Percentiles rank a stretch among this genome's conserved stretches.
Conservation (phyloP, 92 coral and sea anemone genomes). For the Anthopleura xanthogrammica region DNA sequence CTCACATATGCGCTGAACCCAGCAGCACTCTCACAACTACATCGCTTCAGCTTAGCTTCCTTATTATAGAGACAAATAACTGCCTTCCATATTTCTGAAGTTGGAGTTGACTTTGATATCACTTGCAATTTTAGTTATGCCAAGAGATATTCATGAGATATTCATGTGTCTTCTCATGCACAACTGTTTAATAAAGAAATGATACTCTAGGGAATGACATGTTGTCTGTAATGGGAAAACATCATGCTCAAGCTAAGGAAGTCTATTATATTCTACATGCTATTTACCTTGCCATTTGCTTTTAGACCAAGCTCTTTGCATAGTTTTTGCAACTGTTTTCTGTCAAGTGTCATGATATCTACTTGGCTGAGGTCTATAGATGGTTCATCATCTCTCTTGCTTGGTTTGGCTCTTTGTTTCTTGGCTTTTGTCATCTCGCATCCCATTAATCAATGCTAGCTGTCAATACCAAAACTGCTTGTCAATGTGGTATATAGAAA, state of each 20-base stretch:
- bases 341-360: constrained; percentile 4
- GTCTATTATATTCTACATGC: background rate
- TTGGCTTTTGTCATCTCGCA: constrained; percentile 26
- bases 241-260: too few species aligned
- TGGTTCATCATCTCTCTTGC: background rate
- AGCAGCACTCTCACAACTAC: too few species aligned
- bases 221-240: too few species aligned
- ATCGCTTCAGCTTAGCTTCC: too few species aligned
- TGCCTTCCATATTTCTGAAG: too few species aligned
- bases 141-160: too few species aligned
- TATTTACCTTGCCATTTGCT: constrained; percentile 81
- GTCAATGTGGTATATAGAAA: background rate
- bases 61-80: too few species aligned
- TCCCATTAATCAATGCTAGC: constrained; percentile 13
- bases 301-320: constrained; percentile 73
- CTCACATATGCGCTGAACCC: too few species aligned
- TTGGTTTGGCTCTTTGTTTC: background rate
- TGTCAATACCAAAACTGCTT: background rate
- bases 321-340: constrained; percentile 55
- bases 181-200: too few species aligned
- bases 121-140: background rate
- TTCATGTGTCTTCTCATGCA: too few species aligned
- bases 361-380: background rate
- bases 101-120: too few species aligned
- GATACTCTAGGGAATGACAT: too few species aligned